Evolutionary conservation across 1,140 invertebrate genomes (phyloP), one percentile per base, ranked within the genome.

Genomic region (Aphidius ervi): DNA sequence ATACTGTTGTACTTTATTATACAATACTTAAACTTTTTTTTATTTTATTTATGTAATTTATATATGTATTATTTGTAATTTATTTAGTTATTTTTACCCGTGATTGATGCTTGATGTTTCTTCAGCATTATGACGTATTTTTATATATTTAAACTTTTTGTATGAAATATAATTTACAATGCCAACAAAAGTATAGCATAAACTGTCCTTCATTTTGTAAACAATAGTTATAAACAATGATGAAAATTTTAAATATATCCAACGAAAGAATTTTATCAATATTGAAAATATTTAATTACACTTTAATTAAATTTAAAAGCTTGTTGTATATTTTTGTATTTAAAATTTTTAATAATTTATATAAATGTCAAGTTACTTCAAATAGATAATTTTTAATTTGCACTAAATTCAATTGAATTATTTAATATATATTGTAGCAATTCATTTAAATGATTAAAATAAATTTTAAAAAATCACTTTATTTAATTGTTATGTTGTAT

Each of bases 151-250:
- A 70, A 63, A 54, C 64, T 71, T 57, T 58, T 68, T 47, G 63
- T 66, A 59, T 65, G 66, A 45, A 31, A 72, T 56, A 60, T 67
- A 72, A 64, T 70, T 67, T 57, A 70, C 63, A 52, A 69, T 66
- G 31, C 63, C 64, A 37, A 56, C 59, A 49, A 72, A 64, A 52
- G 63, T 64, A 62, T 62, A 68, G 60, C 67, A 65, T 59, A 59
- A 56, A 60, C 65, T 64, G 46, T 58, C 16, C 39, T 68, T 58
- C 63, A 70, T 69, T 37, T 9, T 37, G 20, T 42, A 61, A 41
- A 9, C 7, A 39, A 53, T 23, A 7, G 8, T 7, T 23, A 53
- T 31, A 31, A 49, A 7, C 5, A 9, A 49, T 49, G 20, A 49
- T 9, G 47, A 49, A 49, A 23, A 20, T 39, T 37, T 52, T 39